These are phyloP conservation scores for Ecdyonurus torrentis DNA, from an alignment of 2,888 invertebrate species.

Conservation along the genomic window DNA sequence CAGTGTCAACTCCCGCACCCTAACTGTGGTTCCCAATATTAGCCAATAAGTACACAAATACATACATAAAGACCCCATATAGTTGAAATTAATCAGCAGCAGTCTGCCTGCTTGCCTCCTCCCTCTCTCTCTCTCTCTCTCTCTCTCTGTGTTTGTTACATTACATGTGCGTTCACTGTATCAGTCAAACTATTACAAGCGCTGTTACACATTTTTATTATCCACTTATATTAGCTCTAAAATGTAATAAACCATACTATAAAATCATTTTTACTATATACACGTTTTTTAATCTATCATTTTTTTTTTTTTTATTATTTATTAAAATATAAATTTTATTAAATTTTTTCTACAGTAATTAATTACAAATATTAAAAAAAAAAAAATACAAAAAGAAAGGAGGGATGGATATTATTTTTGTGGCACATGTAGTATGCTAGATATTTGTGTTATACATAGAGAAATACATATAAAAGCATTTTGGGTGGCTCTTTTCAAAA, in stretches of 20 bases:
- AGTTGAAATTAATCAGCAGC: not conserved
- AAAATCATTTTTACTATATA: not conserved
- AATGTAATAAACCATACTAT: not conserved
- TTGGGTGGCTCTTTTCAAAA: not conserved
- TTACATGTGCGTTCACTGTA: not conserved
- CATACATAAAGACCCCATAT: not conserved
- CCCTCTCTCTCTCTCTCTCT: constrained; percentile 6
- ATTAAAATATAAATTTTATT: no score
- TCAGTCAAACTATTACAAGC: not conserved
- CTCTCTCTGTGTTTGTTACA: constrained; percentile 1
- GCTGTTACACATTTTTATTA: not conserved
- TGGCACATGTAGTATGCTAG: no score
- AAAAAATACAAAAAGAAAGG: no score
- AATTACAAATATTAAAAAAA: no score
- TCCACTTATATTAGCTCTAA: not conserved
- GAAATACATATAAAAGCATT: no score
- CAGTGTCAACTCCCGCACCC: not conserved
- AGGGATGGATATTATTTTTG: no score
- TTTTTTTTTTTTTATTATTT: no score
- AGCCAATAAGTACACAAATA: not conserved
- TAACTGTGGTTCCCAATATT: not conserved
- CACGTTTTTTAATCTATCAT: no score
- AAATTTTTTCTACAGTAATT: no score
- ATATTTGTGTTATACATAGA: no score
- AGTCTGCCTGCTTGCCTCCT: not conserved